phyloP scores from a whole-genome alignment of 2,797 vertebrate genomes.

The Periparus ater region DNA sequence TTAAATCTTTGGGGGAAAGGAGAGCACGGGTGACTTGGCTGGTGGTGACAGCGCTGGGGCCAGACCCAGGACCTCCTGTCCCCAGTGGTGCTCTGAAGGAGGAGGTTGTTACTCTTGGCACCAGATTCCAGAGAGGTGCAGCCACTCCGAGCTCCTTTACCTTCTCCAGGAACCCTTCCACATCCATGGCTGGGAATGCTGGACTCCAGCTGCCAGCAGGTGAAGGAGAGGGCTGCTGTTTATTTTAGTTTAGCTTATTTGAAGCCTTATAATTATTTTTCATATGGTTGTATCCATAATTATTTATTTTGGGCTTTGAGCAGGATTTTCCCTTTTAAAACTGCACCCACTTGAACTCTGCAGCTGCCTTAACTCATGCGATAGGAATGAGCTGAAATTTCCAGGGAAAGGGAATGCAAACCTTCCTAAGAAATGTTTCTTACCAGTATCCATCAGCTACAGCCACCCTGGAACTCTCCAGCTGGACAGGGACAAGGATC shows the following conservation, averaged over 20 bases:
- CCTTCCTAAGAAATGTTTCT: not conserved
- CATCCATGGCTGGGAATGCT: not conserved
- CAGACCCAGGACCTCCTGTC: not conserved
- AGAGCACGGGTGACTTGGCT: not conserved
- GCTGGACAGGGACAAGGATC: not conserved
- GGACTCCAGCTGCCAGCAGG: not conserved
- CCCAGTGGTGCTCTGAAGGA: not conserved
- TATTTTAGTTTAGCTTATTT: not conserved
- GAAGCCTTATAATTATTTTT: not conserved
- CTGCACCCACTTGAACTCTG: not conserved
- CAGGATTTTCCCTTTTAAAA: slow-evolving; percentile 42
- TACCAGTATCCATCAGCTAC: not conserved
- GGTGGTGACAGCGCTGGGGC: not conserved
- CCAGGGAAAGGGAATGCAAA: slow-evolving; percentile 14
- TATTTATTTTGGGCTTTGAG: slow-evolving; percentile 43
- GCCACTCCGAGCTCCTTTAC: not conserved
- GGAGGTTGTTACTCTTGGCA: not conserved
- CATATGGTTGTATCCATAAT: not conserved
- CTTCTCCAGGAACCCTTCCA: not conserved
- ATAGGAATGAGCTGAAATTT: slow-evolving; percentile 44
- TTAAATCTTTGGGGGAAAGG: not conserved
- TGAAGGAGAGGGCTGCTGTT: not conserved
- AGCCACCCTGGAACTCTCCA: not conserved
- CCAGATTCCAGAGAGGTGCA: not conserved
- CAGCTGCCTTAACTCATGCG: slow-evolving; percentile 26